Evolutionary conservation across 2,888 invertebrate species (phyloP).

Genomic region (Steinernema hermaphroditum): DNA sequence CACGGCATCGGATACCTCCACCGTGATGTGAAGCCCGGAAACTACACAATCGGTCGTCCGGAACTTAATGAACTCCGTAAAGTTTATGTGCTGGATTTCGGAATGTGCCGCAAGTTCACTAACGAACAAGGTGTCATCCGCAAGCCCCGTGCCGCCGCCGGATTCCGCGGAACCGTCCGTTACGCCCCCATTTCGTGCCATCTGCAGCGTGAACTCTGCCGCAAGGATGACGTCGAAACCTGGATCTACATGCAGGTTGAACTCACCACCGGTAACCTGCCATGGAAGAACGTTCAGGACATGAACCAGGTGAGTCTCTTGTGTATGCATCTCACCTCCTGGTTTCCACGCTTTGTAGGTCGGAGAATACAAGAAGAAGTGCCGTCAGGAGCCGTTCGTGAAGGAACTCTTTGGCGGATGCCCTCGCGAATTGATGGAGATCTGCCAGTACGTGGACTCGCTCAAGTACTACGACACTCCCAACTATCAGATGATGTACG

Average conservation of each 20-base stretch:
- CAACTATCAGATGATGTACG: constrained; percentile 54
- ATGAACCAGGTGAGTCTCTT: constrained; percentile 44
- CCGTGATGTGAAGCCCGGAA: constrained; percentile 51
- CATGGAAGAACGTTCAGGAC: constrained; percentile 56
- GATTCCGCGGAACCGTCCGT: constrained; percentile 62
- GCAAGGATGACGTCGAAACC: constrained; percentile 58
- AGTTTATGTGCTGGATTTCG: constrained; percentile 62
- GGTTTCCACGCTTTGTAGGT: constrained; percentile 37
- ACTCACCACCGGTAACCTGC: constrained; percentile 57
- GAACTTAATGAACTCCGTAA: constrained; percentile 56
- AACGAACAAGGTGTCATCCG: constrained; percentile 52
- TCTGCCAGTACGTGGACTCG: constrained; percentile 46
- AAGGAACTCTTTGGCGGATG: constrained; percentile 46
- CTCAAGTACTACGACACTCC: constrained; percentile 62
- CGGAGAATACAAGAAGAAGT: constrained; percentile 53
- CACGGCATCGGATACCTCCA: constrained; percentile 58
- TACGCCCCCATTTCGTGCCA: constrained; percentile 62
- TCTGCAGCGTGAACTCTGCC: constrained; percentile 56
- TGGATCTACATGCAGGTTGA: constrained; percentile 60
- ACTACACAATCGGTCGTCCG: constrained; percentile 57
- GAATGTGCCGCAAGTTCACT: constrained; percentile 54
- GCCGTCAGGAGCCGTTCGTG: constrained; percentile 42
- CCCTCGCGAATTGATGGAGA: constrained; percentile 44
- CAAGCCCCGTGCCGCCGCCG: constrained; percentile 60
- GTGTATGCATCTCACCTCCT: not conserved